Base-by-base conservation (phyloP, 2,888 invertebrate genomes). In the Dryadula phaetusa region DNA sequence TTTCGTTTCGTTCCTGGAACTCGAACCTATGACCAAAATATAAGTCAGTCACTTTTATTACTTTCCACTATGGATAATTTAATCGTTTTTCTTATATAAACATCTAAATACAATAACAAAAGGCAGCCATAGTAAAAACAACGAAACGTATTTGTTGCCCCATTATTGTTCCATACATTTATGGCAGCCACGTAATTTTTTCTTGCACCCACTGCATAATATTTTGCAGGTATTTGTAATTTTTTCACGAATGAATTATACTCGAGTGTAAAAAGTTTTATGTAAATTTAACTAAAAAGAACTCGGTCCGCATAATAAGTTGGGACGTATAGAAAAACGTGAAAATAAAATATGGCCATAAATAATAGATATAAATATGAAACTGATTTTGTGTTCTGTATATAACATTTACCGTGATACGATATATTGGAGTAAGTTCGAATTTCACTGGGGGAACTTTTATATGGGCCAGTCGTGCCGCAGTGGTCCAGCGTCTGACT, bases 281-380 rank as follows among this genome's bases (percentile, higher is more conserved):
- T 85, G 84, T 82, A 82, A 88, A 79, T 79, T 75, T 75, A 75
- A 76, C 82, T 83, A 83, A 85, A 72, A 71, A 85, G 77, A 77
- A 75, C 78, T 78, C 78, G 75, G 74, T 58, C 69, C 71, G 75
- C 73, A 72, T 76, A 74, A 76, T 75, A 77, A 73, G 73, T 74
- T 74, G 75, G 76, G 75, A 76, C 74, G n/a, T 76, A 74, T 74
- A 74, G 63, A 75, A 77, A 73, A 75, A 77, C 72, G 67, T 71
- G 74, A 78, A 54, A 81, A 78, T 77, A 74, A 81, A 81, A 79
- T 80, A 75, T 73, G 62, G 69, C 71, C 70, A 69, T 70, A 73
- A 81, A 79, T 77, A 76, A 69, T 64, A n/a, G n/a, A n/a, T n/a
- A 22, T 60, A 54, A 46, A 62, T 14, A 53, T 49, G 60, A 42